Evolutionary conservation across 2,888 invertebrate genomes (phyloP), one percentile per base, ranked within the genome.

Genomic region (Malachius bipustulatus): DNA sequence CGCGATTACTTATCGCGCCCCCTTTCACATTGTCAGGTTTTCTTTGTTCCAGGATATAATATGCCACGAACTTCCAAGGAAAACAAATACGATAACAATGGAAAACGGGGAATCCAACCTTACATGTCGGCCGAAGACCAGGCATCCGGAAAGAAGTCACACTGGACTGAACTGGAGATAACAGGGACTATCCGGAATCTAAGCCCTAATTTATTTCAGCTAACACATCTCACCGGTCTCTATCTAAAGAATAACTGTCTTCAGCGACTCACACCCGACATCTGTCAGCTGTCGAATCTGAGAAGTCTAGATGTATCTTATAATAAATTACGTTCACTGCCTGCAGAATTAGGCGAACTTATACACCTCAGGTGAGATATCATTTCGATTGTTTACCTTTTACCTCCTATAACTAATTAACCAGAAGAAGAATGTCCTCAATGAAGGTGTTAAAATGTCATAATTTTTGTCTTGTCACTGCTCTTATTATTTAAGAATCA

Each of bases 231-330:
- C 56, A 96, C 96, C 39, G 85, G 87, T 49, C 71, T 98, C 55
- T 94, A 93, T 68, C 73, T 97, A 58, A 93, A 93, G 66, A 90
- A 93, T 69, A 98, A 98, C 71, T 82, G 82, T 62, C 73, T 98
- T 54, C 77, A 83, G 55, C 75, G 89, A 58, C 72, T 98, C 60
- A 93, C 97, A 39, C 70, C 87, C 15, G 93, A 97, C 62, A 91
- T 98, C 54, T 79, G 77, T 50, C 76, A 77, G 54, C 71, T 98
- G 50, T 70, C 69, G 43, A 85, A 87, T 66, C 72, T 98, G 46
- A 79, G 83, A 52, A 78, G 82, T 44, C 70, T 98, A 48, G 97
- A 98, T 68, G 69, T 94, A 51, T 93, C 94, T 47, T 82, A 81
- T 63, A 97, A 98, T 69, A 93, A 94, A 66, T 70, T 98, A 52